Evolutionary conservation across 1,140 invertebrate species (phyloP).

Genomic region (Drosophila willistoni): DNA sequence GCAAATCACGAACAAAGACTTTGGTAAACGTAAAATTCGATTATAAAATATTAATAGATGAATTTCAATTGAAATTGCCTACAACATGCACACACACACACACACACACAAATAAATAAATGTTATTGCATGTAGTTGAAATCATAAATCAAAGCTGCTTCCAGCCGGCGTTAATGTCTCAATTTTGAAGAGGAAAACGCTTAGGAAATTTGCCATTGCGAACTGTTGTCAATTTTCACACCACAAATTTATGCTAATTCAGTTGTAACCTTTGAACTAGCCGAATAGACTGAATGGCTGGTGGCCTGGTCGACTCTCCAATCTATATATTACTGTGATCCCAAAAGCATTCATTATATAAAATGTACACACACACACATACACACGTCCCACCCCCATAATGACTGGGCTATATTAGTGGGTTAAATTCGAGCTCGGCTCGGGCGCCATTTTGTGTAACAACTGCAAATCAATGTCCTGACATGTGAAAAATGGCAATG

Average conservation of each 20-base stretch:
- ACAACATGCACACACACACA: conserved; percentile 19
- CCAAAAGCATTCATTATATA: conserved; percentile 36
- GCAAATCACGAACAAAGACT: conserved; percentile 63
- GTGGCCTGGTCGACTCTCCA: background rate
- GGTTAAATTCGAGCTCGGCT: conserved; percentile 59
- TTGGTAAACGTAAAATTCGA: conserved; percentile 47
- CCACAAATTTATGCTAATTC: conserved; percentile 72
- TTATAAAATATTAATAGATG: conserved; percentile 80
- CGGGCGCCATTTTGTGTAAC: conserved; percentile 71
- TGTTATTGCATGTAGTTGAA: background rate
- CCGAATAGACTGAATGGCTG: background rate
- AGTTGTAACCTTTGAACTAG: conserved; percentile 64
- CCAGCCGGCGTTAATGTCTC: conserved; percentile 43
- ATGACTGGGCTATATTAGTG: conserved; percentile 59
- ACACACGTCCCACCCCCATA: background rate
- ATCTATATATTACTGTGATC: conserved; percentile 16
- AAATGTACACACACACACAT: conserved; percentile 19
- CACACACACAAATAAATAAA: background rate
- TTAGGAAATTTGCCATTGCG: conserved; percentile 12
- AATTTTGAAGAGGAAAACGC: conserved; percentile 1
- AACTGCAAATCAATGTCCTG: conserved; percentile 76
- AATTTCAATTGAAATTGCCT: conserved; percentile 64
- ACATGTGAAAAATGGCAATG: conserved; percentile 76
- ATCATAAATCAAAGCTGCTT: conserved; percentile 56
- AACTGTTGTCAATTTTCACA: conserved; percentile 63